Percentiles rank a stretch among this genome's conserved stretches.
These are phyloP conservation scores for Sussaba pulchella DNA, from an alignment of 2,888 invertebrate species.

Conservation along the genomic window DNA sequence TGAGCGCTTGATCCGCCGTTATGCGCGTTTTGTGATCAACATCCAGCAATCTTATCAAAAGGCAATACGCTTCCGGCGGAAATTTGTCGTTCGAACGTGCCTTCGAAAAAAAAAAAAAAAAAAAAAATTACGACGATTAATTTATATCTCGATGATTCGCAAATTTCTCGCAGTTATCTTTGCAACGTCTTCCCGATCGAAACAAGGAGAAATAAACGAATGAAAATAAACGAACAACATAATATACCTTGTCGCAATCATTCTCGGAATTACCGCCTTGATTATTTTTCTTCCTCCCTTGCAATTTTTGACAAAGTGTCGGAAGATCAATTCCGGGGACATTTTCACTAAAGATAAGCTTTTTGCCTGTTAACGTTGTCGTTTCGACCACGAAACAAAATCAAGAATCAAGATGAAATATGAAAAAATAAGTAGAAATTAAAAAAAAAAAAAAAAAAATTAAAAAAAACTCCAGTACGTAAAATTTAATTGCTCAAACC, in stretches of 20 bases:
- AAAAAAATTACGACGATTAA: conserved; percentile 1
- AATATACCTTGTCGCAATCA: conserved; percentile 77
- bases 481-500: neutral
- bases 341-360: conserved; percentile 85
- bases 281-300: conserved; percentile 74
- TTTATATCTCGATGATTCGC: neutral
- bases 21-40: conserved; percentile 91
- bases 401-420: conserved; percentile 52
- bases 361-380: conserved; percentile 82
- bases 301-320: conserved; percentile 80
- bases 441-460: neutral
- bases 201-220: conserved; percentile 5
- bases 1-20: conserved; percentile 90
- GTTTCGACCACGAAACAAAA: conserved; percentile 49
- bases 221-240: conserved; percentile 60
- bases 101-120: conserved; percentile 71
- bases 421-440: neutral
- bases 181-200: neutral
- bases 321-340: conserved; percentile 84
- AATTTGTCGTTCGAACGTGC: conserved; percentile 82
- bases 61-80: conserved; percentile 90
- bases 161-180: neutral
- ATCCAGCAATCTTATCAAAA: conserved; percentile 90
- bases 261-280: conserved; percentile 51
- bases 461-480: neutral